Conservation (phyloP, 2,888 invertebrate species). For the Drosophila eohydei region DNA sequence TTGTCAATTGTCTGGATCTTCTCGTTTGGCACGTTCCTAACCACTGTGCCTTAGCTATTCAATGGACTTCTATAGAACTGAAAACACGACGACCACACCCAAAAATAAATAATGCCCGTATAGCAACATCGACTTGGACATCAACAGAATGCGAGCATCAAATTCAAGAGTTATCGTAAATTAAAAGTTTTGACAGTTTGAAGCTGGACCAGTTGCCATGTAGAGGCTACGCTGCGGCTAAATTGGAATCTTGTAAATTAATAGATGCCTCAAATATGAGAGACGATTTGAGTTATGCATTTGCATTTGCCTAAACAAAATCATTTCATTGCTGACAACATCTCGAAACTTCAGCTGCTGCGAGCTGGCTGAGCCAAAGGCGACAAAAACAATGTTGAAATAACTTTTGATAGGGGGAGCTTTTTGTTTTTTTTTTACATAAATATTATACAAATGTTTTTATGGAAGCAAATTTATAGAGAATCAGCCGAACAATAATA, state of each 20-base stretch:
- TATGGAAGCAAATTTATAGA: not conserved
- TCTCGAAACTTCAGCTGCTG: not conserved
- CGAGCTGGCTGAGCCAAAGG: conserved; percentile 10
- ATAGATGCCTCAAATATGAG: conserved; percentile 66
- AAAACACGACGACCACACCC: conserved; percentile 56
- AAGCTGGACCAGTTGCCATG: conserved; percentile 52
- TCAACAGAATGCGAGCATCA: conserved; percentile 40
- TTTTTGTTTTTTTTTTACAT: not conserved
- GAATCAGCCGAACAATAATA: not conserved
- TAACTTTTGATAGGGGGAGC: not conserved
- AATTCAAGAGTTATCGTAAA: conserved; percentile 60
- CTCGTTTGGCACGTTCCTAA: conserved; percentile 55
- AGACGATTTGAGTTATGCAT: conserved; percentile 62
- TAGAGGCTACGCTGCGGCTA: conserved; percentile 34
- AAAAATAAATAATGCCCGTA: conserved; percentile 26
- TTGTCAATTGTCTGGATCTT: conserved; percentile 34
- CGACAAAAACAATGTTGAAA: not conserved
- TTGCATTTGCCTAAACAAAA: conserved; percentile 34
- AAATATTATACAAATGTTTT: not conserved
- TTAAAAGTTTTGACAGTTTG: conserved; percentile 62
- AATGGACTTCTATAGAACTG: conserved; percentile 36
- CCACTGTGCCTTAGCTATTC: conserved; percentile 35
- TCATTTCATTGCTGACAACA: conserved; percentile 22
- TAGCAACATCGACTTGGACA: conserved; percentile 24
- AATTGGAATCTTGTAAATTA: conserved; percentile 70